Conservation (phyloP, 2,113 vertebrate species). For the Monopterus albus region DNA sequence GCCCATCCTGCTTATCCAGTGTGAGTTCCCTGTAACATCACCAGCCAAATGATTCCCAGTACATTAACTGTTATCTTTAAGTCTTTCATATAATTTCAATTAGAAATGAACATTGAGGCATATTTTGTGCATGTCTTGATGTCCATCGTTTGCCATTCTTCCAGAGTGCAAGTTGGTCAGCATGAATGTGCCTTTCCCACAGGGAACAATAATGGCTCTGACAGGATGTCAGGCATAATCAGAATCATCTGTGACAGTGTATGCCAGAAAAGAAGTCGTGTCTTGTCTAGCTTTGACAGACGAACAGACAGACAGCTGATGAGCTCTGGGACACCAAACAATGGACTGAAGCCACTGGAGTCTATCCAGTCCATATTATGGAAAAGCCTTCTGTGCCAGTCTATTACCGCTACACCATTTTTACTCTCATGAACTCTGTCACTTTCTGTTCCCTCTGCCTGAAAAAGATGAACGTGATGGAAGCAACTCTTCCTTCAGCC, state of each 20-base stretch:
- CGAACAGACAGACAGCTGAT: slow-evolving; percentile 36
- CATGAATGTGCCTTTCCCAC: slow-evolving; percentile 1
- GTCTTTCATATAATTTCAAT: background rate
- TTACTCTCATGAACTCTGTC: background rate
- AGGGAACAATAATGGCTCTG: slow-evolving; percentile 49
- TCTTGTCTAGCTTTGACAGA: slow-evolving; percentile 38
- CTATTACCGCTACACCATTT: background rate
- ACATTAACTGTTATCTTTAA: too few species aligned
- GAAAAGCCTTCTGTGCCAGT: background rate
- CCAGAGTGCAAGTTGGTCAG: background rate
- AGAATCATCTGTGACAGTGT: slow-evolving; percentile 51
- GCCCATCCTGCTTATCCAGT: background rate
- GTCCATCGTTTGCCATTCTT: slow-evolving; percentile 6
- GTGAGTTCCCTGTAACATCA: background rate
- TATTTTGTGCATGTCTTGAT: background rate
- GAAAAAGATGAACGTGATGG: slow-evolving; percentile 5
- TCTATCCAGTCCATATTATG: slow-evolving; percentile 7
- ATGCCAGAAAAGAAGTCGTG: slow-evolving; percentile 49
- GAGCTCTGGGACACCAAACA: slow-evolving; percentile 18
- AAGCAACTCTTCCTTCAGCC: slow-evolving; percentile 16
- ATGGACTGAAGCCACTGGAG: background rate
- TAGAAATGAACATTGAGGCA: background rate
- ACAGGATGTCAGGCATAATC: slow-evolving; percentile 62
- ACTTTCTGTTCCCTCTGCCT: slow-evolving; percentile 13
- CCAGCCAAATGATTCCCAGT: background rate